Evolutionary conservation across 2,888 invertebrate genomes (phyloP), one percentile per base, ranked within the genome.

Genomic region (Orthosia gracilis): DNA sequence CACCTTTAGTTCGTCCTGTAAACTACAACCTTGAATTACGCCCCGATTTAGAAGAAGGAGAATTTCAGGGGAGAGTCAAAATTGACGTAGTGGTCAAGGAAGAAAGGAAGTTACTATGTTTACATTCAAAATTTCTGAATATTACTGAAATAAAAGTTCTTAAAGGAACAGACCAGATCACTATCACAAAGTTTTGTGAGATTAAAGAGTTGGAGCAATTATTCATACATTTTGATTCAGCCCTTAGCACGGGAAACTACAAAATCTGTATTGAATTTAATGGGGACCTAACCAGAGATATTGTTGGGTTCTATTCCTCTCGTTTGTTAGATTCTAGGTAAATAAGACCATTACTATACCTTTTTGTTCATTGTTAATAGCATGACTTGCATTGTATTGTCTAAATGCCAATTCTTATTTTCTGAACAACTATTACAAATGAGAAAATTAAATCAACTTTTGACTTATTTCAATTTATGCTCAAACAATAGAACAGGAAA

Each of bases 241-340:
- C 76, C 21, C 64, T 96, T 23, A 83, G 69, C 55, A 75, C 92
- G 11, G 96, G 96, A 2, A 93, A 92, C 69, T 97, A 97, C 89
- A 92, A 93, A 18, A 90, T 98, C 18, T 89, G 92, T 58, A 96
- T 98, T 61, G 92, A 97, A 54, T 98, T 97, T 88, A 92, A 94
- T 78, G 98, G 98, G 0, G 96, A 96, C 79, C 95, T 98, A 90
- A 97, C 97, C 45, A 96, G 97, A 78, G 97, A 97, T 82, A 97
- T 98, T 87, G 97, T 98, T 71, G 98, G 98, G 7, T 96, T 98
- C 72, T 98, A 98, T 91, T 97, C 97, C 83, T 98, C 98, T 76
- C 96, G 94, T 11, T 97, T 98, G 81, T 94, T 92, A 66, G 93
- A 96, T 87, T 89, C 93, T 76, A 96, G 97, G 97, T 96, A 91